Percentiles rank a stretch among this genome's conserved stretches.
phyloP scores from a whole-genome alignment of 2,888 invertebrate species.

The Cosmorhoe ocellata region DNA sequence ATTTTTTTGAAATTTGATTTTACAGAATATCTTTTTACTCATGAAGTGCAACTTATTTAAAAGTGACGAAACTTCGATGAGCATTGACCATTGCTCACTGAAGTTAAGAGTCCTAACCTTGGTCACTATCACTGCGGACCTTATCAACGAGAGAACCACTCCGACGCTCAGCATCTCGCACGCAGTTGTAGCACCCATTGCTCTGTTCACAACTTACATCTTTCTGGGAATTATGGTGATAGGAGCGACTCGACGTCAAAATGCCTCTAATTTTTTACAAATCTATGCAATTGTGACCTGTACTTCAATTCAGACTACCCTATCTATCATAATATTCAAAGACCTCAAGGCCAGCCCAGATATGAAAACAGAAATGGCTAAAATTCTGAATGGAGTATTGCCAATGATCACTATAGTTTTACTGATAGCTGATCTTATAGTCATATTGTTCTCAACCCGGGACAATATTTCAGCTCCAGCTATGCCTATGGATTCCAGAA shows the following conservation, averaged over 20 bases:
- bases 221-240: slow-evolving; percentile 52
- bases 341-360: slow-evolving; percentile 35
- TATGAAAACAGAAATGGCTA: slow-evolving; percentile 36
- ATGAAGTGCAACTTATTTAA: slow-evolving; percentile 42
- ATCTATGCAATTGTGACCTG: slow-evolving; percentile 55
- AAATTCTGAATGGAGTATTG: slow-evolving; percentile 57
- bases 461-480: slow-evolving; percentile 25
- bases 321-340: slow-evolving; percentile 51
- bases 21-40: not conserved
- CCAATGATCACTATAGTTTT: slow-evolving; percentile 57
- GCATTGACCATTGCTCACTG: slow-evolving; percentile 43
- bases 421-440: slow-evolving; percentile 55
- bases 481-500: slow-evolving; percentile 13
- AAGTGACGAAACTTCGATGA: slow-evolving; percentile 49
- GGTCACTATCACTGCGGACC: slow-evolving; percentile 58
- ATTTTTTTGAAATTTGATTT: not conserved
- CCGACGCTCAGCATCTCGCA: slow-evolving; percentile 49
- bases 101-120: slow-evolving; percentile 56
- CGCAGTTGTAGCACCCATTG: slow-evolving; percentile 55
- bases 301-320: slow-evolving; percentile 43
- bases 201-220: slow-evolving; percentile 55
- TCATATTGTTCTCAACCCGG: slow-evolving; percentile 51
- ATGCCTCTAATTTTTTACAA: slow-evolving; percentile 55
- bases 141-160: slow-evolving; percentile 63
- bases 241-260: slow-evolving; percentile 34